Evolutionary conservation across 1,140 invertebrate genomes (phyloP).

Genomic region (Microplitis demolitor): DNA sequence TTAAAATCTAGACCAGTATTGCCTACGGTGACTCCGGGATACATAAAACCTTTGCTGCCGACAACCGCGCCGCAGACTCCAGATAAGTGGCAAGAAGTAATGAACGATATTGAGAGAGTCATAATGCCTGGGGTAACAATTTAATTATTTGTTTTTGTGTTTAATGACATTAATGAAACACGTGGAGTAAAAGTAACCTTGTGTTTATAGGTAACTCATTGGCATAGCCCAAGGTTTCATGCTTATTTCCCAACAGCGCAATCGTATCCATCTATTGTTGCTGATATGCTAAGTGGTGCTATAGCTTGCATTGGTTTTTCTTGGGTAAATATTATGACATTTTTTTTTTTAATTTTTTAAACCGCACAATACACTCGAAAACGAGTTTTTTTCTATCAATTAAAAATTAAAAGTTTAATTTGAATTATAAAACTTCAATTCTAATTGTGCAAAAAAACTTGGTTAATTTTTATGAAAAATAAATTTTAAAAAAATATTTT

Average conservation of each 20-base stretch:
- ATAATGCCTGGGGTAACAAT: slow-evolving; percentile 79
- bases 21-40: slow-evolving; percentile 82
- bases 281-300: slow-evolving; percentile 95
- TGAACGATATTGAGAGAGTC: slow-evolving; percentile 75
- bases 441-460: not conserved
- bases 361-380: no score
- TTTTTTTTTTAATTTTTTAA: slow-evolving; percentile 14
- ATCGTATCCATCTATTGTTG: slow-evolving; percentile 90
- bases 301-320: slow-evolving; percentile 90
- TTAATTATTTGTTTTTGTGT: not conserved
- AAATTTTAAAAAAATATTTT: not conserved
- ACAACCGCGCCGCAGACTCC: slow-evolving; percentile 78
- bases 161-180: not conserved
- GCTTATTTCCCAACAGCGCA: slow-evolving; percentile 97
- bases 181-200: not conserved
- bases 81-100: slow-evolving; percentile 88
- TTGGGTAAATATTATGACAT: slow-evolving; percentile 67
- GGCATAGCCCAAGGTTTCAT: slow-evolving; percentile 97
- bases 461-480: not conserved
- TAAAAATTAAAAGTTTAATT: not conserved
- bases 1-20: slow-evolving; percentile 71
- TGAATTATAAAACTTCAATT: not conserved
- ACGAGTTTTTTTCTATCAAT: no score
- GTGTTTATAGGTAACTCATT: slow-evolving; percentile 80
- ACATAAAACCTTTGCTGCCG: slow-evolving; percentile 83